Evolutionary conservation across 2,797 vertebrate species (phyloP).

Genomic region (Rachycentron canadum): DNA sequence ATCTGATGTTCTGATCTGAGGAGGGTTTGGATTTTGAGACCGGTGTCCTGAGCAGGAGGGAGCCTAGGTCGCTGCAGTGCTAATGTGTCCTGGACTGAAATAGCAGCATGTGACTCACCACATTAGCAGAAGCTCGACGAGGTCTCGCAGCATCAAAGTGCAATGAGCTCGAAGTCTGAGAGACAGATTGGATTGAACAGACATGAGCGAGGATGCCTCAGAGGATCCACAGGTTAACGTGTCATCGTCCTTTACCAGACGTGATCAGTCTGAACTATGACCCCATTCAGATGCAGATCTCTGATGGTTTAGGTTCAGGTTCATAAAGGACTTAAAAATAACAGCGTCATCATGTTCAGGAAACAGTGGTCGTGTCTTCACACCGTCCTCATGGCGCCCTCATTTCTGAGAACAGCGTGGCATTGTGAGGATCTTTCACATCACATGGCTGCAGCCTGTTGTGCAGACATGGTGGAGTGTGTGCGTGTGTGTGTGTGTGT

Average conservation of each 20-base stretch:
- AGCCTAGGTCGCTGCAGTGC: neutral
- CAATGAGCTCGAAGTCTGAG: neutral
- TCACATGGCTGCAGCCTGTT: neutral
- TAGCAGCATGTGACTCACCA: slow-evolving; percentile 46
- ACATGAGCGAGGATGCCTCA: neutral
- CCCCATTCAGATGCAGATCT: no score
- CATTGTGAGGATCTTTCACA: neutral
- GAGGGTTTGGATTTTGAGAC: no score
- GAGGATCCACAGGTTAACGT: neutral
- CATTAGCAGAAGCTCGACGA: slow-evolving; percentile 19
- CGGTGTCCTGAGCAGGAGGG: neutral
- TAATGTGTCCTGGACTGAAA: slow-evolving; percentile 38
- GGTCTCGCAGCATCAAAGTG: slow-evolving; percentile 24
- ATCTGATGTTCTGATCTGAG: neutral
- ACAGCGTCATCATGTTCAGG: no score
- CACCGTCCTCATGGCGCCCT: no score
- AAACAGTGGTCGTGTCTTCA: no score
- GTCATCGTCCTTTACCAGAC: no score
- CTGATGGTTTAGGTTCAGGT: no score
- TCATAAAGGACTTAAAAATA: no score
- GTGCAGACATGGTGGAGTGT: neutral
- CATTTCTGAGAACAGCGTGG: neutral
- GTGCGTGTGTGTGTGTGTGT: slow-evolving; percentile 1
- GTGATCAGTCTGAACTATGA: no score
- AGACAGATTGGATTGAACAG: neutral